Evolutionary conservation across 2,888 invertebrate genomes (phyloP).

Genomic region (Clitarchus hookeri): DNA sequence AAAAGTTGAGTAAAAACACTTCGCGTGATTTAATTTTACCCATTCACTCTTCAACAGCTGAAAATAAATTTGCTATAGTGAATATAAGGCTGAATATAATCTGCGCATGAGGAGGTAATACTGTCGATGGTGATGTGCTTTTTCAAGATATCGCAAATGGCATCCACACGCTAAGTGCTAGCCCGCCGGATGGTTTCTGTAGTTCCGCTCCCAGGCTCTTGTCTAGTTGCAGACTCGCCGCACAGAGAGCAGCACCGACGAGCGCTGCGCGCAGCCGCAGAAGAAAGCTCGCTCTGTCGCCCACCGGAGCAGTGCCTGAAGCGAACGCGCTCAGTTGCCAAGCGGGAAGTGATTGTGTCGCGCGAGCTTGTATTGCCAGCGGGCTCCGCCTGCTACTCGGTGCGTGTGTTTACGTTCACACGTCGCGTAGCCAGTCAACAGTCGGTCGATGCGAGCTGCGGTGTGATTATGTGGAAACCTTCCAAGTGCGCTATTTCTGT

Average conservation of each 20-base stretch:
- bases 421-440: slow-evolving; percentile 1
- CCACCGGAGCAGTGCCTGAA: neutral
- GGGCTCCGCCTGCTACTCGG: neutral
- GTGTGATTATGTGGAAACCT: neutral
- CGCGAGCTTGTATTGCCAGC: neutral
- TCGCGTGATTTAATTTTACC: too few species aligned
- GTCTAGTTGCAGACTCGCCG: neutral
- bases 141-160: too few species aligned
- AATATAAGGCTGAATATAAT: too few species aligned
- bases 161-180: too few species aligned
- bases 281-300: neutral
- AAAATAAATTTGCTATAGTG: too few species aligned
- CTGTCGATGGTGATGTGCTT: too few species aligned
- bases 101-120: too few species aligned
- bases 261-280: neutral
- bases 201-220: neutral
- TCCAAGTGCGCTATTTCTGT: slow-evolving; percentile 10
- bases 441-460: neutral
- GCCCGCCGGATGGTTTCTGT: too few species aligned
- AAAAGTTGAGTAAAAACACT: too few species aligned
- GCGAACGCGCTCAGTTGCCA: slow-evolving; percentile 6
- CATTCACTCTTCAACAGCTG: too few species aligned
- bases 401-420: slow-evolving; percentile 14
- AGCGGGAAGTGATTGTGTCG: neutral
- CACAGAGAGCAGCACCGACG: neutral